Percentiles rank a stretch among this genome's conserved stretches.
Evolutionary conservation across 2,888 invertebrate genomes (phyloP).

Genomic region (Chymomyza fuscimana): DNA sequence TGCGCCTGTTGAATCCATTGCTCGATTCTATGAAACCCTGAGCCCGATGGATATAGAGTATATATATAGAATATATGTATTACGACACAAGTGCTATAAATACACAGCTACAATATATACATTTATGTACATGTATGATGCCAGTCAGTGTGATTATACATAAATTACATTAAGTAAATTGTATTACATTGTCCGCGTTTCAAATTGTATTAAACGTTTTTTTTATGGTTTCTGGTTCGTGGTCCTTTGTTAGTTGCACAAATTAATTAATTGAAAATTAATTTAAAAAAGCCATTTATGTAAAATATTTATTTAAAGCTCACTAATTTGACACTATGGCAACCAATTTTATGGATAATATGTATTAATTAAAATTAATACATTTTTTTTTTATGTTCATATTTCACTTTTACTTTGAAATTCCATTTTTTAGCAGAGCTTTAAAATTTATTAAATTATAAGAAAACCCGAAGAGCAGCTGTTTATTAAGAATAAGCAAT

Average conservation of each 20-base stretch:
- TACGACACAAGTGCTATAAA: background rate
- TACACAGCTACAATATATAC: constrained; percentile 12
- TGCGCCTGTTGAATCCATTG: too few relatives aligned
- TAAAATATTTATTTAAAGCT: constrained; percentile 29
- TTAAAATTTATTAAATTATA: too few relatives aligned
- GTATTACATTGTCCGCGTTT: constrained; percentile 27
- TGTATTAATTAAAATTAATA: constrained; percentile 29
- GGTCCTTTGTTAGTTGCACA: constrained; percentile 29
- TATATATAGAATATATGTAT: too few relatives aligned
- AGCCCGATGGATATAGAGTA: too few relatives aligned
- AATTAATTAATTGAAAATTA: constrained; percentile 49
- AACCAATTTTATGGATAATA: constrained; percentile 20
- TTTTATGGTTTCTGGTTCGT: background rate
- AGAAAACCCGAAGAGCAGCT: too few relatives aligned
- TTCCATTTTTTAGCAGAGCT: too few relatives aligned
- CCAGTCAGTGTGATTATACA: constrained; percentile 12
- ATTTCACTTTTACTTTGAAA: background rate
- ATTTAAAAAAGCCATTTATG: constrained; percentile 32
- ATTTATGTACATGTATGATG: background rate
- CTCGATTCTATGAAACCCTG: too few relatives aligned
- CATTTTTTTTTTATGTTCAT: background rate
- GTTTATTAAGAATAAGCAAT: too few relatives aligned
- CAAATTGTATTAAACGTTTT: constrained; percentile 30
- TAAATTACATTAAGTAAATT: constrained; percentile 35
- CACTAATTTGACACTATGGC: constrained; percentile 10